A percentile compares a stretch with the other conserved stretches of the same genome.
Evolutionary conservation across 2,888 invertebrate species (phyloP).

Genomic region (Caenorhabditis sp.): DNA sequence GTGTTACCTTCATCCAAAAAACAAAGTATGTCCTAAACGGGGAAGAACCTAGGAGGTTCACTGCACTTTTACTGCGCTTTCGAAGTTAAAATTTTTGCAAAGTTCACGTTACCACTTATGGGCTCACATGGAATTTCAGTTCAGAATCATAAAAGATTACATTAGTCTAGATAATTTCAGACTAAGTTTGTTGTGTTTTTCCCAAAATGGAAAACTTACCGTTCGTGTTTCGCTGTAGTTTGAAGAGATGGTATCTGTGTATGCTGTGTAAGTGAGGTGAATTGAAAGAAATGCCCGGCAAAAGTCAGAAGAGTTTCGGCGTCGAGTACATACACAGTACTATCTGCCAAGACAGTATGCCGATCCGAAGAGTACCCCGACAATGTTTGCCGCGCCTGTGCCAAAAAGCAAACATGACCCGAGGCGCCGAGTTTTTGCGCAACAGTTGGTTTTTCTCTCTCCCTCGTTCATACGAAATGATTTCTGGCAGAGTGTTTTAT

Average conservation of each 20-base stretch:
- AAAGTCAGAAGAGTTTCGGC: conserved; percentile 9
- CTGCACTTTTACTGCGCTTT: no score
- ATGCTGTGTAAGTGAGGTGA: not conserved
- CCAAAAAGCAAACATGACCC: conserved; percentile 20
- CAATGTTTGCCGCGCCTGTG: conserved; percentile 15
- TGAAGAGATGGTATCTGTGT: conserved; percentile 14
- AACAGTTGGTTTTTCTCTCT: conserved; percentile 11
- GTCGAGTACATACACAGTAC: conserved; percentile 10
- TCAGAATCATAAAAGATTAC: no score
- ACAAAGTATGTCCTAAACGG: no score
- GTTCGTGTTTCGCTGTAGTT: conserved; percentile 20
- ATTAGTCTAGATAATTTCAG: no score
- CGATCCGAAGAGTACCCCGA: conserved; percentile 1
- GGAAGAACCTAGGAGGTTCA: no score
- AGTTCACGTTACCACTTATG: no score
- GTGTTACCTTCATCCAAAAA: not conserved
- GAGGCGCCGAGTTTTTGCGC: not conserved
- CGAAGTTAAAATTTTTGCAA: no score
- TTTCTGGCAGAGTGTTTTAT: not conserved
- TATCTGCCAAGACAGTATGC: conserved; percentile 1
- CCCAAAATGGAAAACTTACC: conserved; percentile 5
- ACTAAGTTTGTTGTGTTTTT: not conserved
- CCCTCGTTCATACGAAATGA: not conserved
- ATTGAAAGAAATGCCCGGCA: conserved; percentile 6
- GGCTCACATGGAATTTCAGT: no score